These are phyloP conservation scores for Morpho achilles DNA, from an alignment of 2,888 invertebrate genomes.

Conservation along the genomic window DNA sequence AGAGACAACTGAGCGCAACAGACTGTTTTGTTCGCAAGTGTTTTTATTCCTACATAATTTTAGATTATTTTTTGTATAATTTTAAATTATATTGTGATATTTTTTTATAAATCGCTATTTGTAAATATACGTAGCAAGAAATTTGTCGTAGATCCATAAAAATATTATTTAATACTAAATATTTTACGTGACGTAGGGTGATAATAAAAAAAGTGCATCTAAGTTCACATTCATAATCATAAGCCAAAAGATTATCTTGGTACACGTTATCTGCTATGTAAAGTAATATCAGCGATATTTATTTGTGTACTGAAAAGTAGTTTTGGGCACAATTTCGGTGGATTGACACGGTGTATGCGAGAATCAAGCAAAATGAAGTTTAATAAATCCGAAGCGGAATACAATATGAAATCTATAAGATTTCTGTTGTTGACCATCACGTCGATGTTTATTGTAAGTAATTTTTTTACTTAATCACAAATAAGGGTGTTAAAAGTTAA, in stretches of 20 bases:
- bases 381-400: slow-evolving; percentile 60
- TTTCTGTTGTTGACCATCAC: slow-evolving; percentile 68
- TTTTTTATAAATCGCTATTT: too few relatives aligned
- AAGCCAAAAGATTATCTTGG: slow-evolving; percentile 2
- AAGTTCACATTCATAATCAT: neutral
- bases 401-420: slow-evolving; percentile 69
- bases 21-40: too few relatives aligned
- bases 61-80: too few relatives aligned
- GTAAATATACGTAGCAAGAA: too few relatives aligned
- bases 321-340: slow-evolving; percentile 14
- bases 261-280: slow-evolving; percentile 13
- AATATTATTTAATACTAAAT: too few relatives aligned
- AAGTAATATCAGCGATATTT: slow-evolving; percentile 14
- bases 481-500: too few relatives aligned
- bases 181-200: too few relatives aligned
- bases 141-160: too few relatives aligned
- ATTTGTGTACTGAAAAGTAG: slow-evolving; percentile 10
- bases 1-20: too few relatives aligned
- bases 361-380: slow-evolving; percentile 50
- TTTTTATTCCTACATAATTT: too few relatives aligned
- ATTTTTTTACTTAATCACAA: neutral
- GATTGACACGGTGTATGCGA: slow-evolving; percentile 12
- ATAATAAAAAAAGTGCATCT: neutral
- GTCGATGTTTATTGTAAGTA: slow-evolving; percentile 68
- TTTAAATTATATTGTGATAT: too few relatives aligned